phyloP scores from a whole-genome alignment of 2,113 vertebrate genomes.

The Emydocephalus ijimae region DNA sequence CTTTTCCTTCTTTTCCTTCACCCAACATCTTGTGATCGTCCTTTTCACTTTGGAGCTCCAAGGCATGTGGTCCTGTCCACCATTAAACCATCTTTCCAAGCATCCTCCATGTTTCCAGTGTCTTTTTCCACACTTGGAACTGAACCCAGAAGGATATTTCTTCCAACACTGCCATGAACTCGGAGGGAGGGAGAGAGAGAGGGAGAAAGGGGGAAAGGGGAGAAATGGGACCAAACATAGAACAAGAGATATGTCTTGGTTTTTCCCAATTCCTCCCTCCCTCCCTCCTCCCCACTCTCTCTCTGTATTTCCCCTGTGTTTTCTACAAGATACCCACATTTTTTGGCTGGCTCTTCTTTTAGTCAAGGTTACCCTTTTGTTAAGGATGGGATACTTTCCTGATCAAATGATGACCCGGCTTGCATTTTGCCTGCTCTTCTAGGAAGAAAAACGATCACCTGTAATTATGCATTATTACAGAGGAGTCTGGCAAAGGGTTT shows the following conservation, averaged over 20 bases:
- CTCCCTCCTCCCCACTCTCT: accelerated
- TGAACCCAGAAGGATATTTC: too few species aligned
- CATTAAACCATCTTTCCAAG: too few species aligned
- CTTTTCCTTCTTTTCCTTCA: too few species aligned
- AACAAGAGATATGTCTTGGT: not conserved
- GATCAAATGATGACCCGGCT: not conserved
- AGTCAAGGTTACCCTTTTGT: not conserved
- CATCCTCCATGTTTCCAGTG: too few species aligned
- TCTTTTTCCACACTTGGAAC: too few species aligned
- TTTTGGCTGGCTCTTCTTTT: not conserved
- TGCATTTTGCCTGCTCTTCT: not conserved
- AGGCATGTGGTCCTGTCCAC: too few species aligned
- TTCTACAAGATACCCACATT: not conserved
- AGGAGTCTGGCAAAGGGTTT: not conserved
- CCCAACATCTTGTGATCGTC: too few species aligned
- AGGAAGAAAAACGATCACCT: not conserved
- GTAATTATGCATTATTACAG: not conserved
- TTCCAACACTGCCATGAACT: not conserved
- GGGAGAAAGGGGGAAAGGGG: too few species aligned
- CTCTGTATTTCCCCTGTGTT: too few species aligned
- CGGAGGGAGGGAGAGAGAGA: not conserved
- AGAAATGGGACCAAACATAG: not conserved
- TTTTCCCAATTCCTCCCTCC: not conserved
- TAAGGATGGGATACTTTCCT: not conserved
- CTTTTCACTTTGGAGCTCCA: too few species aligned